phyloP scores from a whole-genome alignment of 2,797 vertebrate genomes.

The Menidia menidia region DNA sequence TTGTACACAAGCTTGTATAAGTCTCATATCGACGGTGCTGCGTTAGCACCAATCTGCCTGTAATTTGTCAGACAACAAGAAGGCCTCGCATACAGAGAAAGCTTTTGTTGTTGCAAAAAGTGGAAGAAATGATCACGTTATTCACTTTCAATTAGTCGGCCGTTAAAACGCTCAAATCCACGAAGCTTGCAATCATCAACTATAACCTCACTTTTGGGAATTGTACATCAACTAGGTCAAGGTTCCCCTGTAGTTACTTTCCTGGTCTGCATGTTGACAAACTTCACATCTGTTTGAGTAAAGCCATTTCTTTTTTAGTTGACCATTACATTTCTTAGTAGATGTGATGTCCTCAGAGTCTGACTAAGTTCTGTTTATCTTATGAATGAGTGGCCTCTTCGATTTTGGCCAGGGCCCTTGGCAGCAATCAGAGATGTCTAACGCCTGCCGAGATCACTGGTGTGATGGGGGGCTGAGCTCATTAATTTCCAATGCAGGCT shows the following conservation, averaged over 20 bases:
- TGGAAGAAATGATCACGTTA: conserved; percentile 54
- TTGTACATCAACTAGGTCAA: conserved; percentile 1
- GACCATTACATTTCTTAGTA: conserved; percentile 23
- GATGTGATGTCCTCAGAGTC: conserved; percentile 12
- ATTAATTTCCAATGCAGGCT: conserved; percentile 59
- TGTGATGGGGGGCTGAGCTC: conserved; percentile 56
- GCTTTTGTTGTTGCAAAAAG: conserved; percentile 62
- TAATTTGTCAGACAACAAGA: conserved; percentile 69
- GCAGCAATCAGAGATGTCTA: conserved; percentile 63
- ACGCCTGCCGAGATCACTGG: conserved; percentile 65
- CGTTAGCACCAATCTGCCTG: conserved; percentile 50
- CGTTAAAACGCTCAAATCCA: conserved; percentile 40
- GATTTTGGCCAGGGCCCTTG: conserved; percentile 53
- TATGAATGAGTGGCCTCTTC: conserved; percentile 58
- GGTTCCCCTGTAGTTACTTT: conserved; percentile 23
- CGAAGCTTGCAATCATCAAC: conserved; percentile 49
- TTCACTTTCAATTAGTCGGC: conserved; percentile 71
- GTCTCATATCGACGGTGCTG: conserved; percentile 33
- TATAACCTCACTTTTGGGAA: conserved; percentile 40
- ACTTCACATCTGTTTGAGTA: conserved; percentile 23
- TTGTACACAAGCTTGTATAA: conserved; percentile 61
- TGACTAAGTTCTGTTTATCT: conserved; percentile 40
- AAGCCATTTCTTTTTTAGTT: conserved; percentile 32
- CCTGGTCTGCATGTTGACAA: conserved; percentile 19
- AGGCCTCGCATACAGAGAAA: conserved; percentile 55